These are phyloP conservation scores for Melanotaenia parkinsoni DNA, from an alignment of 2,797 vertebrate genomes.

Conservation along the genomic window DNA sequence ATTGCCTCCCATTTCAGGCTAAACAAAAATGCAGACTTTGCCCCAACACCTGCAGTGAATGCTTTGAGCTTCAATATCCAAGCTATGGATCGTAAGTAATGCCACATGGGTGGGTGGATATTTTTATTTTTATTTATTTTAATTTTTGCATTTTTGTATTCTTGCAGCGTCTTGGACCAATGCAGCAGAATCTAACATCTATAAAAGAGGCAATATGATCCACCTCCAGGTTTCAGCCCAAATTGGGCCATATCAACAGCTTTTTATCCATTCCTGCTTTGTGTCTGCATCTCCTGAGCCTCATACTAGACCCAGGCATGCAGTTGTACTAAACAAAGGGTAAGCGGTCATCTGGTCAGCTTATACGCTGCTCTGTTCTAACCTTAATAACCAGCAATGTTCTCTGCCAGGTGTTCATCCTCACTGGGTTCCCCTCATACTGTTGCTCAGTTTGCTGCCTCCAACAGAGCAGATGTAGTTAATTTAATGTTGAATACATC, in stretches of 20 bases:
- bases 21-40: not conserved
- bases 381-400: not conserved
- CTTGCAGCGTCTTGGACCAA: constrained; percentile 70
- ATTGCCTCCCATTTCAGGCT: constrained; percentile 29
- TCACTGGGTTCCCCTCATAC: constrained; percentile 48
- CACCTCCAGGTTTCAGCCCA: constrained; percentile 66
- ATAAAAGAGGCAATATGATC: constrained; percentile 65
- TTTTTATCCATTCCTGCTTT: constrained; percentile 77
- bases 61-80: constrained; percentile 42
- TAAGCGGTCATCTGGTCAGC: constrained; percentile 25
- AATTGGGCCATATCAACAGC: constrained; percentile 47
- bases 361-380: not conserved
- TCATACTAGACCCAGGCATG: constrained; percentile 39
- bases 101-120: rapidly evolving
- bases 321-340: constrained; percentile 77
- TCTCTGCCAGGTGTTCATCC: constrained; percentile 64
- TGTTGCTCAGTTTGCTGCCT: constrained; percentile 55
- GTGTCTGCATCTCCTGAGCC: constrained; percentile 58
- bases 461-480: constrained; percentile 39
- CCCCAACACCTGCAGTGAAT: not conserved
- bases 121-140: too few species aligned
- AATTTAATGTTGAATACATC: constrained; percentile 70
- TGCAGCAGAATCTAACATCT: constrained; percentile 50
- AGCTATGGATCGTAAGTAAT: constrained; percentile 70
- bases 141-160: not conserved